Conservation (phyloP, 2,888 invertebrate genomes). For the Limnephilus rhombicus region DNA sequence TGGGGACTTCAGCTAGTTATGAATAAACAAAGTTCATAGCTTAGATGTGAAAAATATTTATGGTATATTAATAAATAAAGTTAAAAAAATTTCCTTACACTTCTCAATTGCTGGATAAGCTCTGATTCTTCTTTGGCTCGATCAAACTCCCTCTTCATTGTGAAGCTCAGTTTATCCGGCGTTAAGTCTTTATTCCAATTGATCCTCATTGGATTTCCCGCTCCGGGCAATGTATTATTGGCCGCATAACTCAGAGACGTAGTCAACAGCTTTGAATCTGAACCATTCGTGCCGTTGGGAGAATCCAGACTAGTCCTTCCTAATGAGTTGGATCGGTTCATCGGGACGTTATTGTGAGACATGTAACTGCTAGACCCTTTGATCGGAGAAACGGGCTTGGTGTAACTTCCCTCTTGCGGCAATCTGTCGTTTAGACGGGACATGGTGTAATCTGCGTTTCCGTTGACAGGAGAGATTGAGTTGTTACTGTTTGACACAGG, state of each 20-base stretch:
- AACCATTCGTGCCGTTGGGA: conserved; percentile 46
- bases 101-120: conserved; percentile 88
- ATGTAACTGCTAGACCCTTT: conserved; percentile 80
- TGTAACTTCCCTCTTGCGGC: conserved; percentile 73
- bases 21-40: neutral
- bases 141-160: conserved; percentile 94
- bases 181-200: conserved; percentile 86
- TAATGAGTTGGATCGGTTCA: conserved; percentile 60
- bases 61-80: neutral
- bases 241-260: conserved; percentile 80
- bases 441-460: conserved; percentile 62
- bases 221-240: conserved; percentile 75
- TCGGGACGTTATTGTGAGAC: conserved; percentile 78
- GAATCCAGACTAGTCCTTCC: conserved; percentile 61
- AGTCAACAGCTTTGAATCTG: conserved; percentile 74
- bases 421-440: conserved; percentile 45
- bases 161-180: conserved; percentile 90
- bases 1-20: neutral
- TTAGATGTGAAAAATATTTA: neutral
- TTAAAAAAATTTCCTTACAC: conserved; percentile 77
- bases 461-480: conserved; percentile 64
- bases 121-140: conserved; percentile 93
- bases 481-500: conserved; percentile 70
- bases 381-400: conserved; percentile 83
- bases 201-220: conserved; percentile 76